These are phyloP conservation scores for Tachystola acroxantha DNA, from an alignment of 2,888 invertebrate genomes.

Conservation along the genomic window DNA sequence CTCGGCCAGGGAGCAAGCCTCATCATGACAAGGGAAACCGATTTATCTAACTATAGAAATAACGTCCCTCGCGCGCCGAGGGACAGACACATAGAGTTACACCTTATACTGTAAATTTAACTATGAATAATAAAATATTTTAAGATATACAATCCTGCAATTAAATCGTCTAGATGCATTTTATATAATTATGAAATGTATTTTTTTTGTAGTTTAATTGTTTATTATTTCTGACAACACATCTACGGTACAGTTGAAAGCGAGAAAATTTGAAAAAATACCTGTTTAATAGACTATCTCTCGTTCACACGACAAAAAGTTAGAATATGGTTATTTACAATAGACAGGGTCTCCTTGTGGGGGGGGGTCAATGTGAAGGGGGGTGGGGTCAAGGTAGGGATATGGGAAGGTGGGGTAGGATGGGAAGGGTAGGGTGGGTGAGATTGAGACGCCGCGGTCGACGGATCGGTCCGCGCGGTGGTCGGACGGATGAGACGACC, in stretches of 20 bases:
- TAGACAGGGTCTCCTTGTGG: conserved; percentile 50
- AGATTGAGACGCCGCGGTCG: conserved; percentile 56
- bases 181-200: conserved; percentile 70
- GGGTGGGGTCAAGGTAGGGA: conserved; percentile 18
- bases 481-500: conserved; percentile 42
- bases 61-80: conserved; percentile 50
- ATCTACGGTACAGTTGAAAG: conserved; percentile 78
- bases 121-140: conserved; percentile 74
- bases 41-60: conserved; percentile 48
- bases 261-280: conserved; percentile 78
- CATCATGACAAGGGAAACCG: conserved; percentile 30
- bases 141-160: conserved; percentile 74
- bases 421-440: conserved; percentile 28
- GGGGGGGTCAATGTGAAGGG: conserved; percentile 31
- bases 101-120: conserved; percentile 67
- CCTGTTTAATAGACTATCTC: conserved; percentile 75
- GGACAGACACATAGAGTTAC: conserved; percentile 48
- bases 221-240: conserved; percentile 74
- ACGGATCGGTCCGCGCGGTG: conserved; percentile 48
- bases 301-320: conserved; percentile 76
- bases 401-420: conserved; percentile 24
- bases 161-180: conserved; percentile 70
- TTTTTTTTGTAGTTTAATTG: conserved; percentile 70
- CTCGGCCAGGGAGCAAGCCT: too few relatives aligned
- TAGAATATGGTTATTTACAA: conserved; percentile 75